A percentile compares a stretch with the other conserved stretches of the same genome.
Conservation (phyloP, 2,888 invertebrate genomes). For the Rhingia campestris region DNA sequence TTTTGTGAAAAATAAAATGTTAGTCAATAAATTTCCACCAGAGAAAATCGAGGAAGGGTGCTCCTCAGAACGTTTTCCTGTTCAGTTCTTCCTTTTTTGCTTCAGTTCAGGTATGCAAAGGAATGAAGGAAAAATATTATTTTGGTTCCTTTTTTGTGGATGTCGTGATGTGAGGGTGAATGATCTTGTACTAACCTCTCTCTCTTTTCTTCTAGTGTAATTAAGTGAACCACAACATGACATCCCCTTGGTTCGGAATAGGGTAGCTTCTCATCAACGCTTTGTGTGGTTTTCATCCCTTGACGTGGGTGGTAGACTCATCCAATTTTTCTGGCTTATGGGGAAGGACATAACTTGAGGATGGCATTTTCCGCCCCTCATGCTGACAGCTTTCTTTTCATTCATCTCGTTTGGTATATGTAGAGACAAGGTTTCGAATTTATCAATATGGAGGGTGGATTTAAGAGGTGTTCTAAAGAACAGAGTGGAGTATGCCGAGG, state of each 20-base stretch:
- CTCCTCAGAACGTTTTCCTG: not conserved
- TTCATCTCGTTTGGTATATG: slow-evolving; percentile 3
- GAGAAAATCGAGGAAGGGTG: slow-evolving; percentile 23
- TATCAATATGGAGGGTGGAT: not conserved
- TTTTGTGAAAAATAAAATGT: slow-evolving; percentile 25
- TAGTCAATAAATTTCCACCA: slow-evolving; percentile 46
- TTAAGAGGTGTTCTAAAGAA: not conserved
- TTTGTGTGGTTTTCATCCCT: slow-evolving; percentile 24
- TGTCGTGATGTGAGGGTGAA: slow-evolving; percentile 38
- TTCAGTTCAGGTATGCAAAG: slow-evolving; percentile 5
- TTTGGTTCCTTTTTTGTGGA: not conserved
- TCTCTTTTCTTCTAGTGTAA: slow-evolving; percentile 50
- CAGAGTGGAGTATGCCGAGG: not conserved
- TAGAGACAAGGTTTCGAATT: slow-evolving; percentile 35
- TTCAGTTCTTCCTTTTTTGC: not conserved
- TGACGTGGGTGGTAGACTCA: not conserved
- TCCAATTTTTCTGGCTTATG: not conserved
- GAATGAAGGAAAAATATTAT: slow-evolving; percentile 24
- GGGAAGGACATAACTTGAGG: not conserved
- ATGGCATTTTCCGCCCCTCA: slow-evolving; percentile 3
- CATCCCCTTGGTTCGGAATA: slow-evolving; percentile 27
- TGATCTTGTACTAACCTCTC: slow-evolving; percentile 29
- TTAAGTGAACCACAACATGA: slow-evolving; percentile 56
- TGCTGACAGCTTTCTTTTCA: slow-evolving; percentile 19
- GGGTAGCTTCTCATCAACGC: slow-evolving; percentile 18